Percentiles rank a stretch among this genome's conserved stretches.
Evolutionary conservation across 2,888 invertebrate genomes (phyloP).

Genomic region (Blera fallax): DNA sequence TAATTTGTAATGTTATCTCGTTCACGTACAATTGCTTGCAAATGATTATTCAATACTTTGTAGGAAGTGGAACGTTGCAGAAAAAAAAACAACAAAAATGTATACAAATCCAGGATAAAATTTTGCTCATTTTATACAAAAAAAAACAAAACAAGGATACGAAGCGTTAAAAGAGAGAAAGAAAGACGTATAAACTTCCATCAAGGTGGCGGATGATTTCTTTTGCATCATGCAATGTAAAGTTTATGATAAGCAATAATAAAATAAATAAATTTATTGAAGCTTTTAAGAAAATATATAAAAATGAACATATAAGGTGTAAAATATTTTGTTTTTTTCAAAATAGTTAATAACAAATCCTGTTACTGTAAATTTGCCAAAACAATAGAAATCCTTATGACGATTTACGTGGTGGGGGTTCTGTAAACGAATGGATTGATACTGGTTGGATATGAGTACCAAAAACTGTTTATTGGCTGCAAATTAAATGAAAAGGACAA

Average conservation of each 20-base stretch:
- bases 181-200: slow-evolving; percentile 11
- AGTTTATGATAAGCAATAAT: slow-evolving; percentile 81
- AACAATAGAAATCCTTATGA: slow-evolving; percentile 53
- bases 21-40: slow-evolving; percentile 68
- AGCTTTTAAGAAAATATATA: slow-evolving; percentile 56
- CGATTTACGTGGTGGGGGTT: not conserved
- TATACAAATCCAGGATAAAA: slow-evolving; percentile 43
- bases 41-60: slow-evolving; percentile 55
- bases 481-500: too few species aligned
- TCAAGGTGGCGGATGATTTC: slow-evolving; percentile 49
- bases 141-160: not conserved
- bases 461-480: too few species aligned
- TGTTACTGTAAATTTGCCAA: slow-evolving; percentile 69
- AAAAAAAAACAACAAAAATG: not conserved
- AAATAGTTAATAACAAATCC: slow-evolving; percentile 55
- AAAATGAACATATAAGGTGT: slow-evolving; percentile 34
- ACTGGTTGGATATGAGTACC: too few species aligned
- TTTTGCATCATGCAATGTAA: slow-evolving; percentile 66
- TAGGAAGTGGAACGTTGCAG: not conserved
- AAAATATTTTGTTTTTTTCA: slow-evolving; percentile 49
- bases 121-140: slow-evolving; percentile 59
- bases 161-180: slow-evolving; percentile 6
- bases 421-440: not conserved
- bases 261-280: slow-evolving; percentile 66
- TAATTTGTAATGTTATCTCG: slow-evolving; percentile 72